phyloP scores from a whole-genome alignment of 2,888 invertebrate species.

The Salpingus planirostris region DNA sequence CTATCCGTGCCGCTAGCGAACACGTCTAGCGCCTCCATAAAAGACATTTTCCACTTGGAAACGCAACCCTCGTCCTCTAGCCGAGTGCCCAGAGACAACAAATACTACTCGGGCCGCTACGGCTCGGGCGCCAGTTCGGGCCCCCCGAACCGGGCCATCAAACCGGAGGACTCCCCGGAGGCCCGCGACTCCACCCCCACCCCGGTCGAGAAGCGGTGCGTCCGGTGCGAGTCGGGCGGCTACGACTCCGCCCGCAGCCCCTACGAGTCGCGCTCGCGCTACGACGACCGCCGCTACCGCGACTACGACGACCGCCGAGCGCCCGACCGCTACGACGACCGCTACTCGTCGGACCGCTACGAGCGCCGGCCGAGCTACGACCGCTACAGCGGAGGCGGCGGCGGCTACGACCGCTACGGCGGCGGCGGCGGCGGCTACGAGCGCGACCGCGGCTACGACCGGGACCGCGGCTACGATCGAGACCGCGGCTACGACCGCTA shows the following conservation, averaged over 20 bases:
- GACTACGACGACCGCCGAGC: slow-evolving; percentile 6
- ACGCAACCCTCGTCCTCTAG: slow-evolving; percentile 4
- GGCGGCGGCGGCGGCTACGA: slow-evolving; percentile 1
- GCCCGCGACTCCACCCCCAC: slow-evolving; percentile 10
- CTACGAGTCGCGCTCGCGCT: slow-evolving; percentile 7
- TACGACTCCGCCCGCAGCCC: slow-evolving; percentile 7
- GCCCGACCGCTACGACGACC: slow-evolving; percentile 1
- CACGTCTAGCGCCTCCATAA: slow-evolving; percentile 7
- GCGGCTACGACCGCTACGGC: slow-evolving; percentile 1
- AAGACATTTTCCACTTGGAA: slow-evolving; percentile 14
- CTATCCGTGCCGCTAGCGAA: slow-evolving; percentile 3
- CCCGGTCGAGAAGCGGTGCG: slow-evolving; percentile 15
- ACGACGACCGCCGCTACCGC: slow-evolving; percentile 9
- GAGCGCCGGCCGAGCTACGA: slow-evolving; percentile 1
- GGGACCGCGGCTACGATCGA: slow-evolving; percentile 12
- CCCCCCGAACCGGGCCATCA: slow-evolving; percentile 8
- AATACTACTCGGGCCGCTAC: slow-evolving; percentile 14
- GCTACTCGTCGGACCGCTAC: background rate
- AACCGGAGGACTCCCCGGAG: slow-evolving; percentile 17
- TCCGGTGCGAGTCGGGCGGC: slow-evolving; percentile 12
- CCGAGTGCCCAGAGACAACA: slow-evolving; percentile 14
- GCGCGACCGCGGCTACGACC: slow-evolving; percentile 1
- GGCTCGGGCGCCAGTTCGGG: slow-evolving; percentile 5
- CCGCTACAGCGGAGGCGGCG: slow-evolving; percentile 4
- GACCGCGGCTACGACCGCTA: slow-evolving; percentile 18